These are phyloP conservation scores for Chymomyza costata DNA, from an alignment of 1,140 invertebrate species.

Conservation along the genomic window DNA sequence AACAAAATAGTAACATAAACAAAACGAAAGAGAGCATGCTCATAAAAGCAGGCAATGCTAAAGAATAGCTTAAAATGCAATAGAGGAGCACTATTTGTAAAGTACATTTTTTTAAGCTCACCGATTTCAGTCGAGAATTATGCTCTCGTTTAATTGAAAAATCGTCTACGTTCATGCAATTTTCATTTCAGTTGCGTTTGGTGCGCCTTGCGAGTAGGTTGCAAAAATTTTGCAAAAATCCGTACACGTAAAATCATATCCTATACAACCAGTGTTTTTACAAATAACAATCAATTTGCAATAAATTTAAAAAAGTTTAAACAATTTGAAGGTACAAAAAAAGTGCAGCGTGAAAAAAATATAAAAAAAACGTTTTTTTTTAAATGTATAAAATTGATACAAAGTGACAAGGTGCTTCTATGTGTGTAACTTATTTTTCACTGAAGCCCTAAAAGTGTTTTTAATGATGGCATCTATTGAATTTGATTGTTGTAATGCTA, in stretches of 20 bases:
- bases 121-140: neutral
- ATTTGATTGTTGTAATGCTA: constrained; percentile 30
- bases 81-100: too few relatives aligned
- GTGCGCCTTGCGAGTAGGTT: constrained; percentile 37
- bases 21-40: constrained; percentile 5
- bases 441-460: constrained; percentile 53
- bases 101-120: too few relatives aligned
- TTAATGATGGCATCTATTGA: constrained; percentile 49
- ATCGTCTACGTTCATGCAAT: constrained; percentile 24
- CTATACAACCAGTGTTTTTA: too few relatives aligned
- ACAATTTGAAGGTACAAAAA: too few relatives aligned
- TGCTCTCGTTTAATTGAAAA: constrained; percentile 9
- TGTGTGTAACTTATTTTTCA: too few relatives aligned
- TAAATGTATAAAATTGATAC: too few relatives aligned
- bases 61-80: constrained; percentile 2
- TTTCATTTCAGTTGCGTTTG: constrained; percentile 62
- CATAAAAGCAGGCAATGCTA: too few relatives aligned
- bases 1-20: constrained; percentile 8
- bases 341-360: too few relatives aligned
- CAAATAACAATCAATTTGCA: too few relatives aligned
- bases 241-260: neutral
- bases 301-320: too few relatives aligned
- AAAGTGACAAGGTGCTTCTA: too few relatives aligned
- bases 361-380: too few relatives aligned
- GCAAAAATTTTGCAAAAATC: constrained; percentile 5